Evolutionary conservation across 2,888 invertebrate species (phyloP).

Genomic region (Tipula vernalis): DNA sequence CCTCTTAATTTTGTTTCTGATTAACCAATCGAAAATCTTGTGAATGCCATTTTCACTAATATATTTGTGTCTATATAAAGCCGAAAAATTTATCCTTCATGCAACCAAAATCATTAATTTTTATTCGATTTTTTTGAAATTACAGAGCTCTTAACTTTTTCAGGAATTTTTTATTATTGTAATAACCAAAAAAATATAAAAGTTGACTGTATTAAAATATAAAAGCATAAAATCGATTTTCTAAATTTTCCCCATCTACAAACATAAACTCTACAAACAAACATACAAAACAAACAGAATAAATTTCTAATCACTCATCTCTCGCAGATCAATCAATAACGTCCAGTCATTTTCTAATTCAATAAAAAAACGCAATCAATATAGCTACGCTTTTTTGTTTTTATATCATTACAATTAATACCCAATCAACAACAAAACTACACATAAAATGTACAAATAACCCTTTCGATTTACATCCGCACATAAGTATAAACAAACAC

Average conservation of each 20-base stretch:
- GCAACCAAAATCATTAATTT: too few relatives aligned
- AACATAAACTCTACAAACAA: neutral
- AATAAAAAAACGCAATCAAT: neutral
- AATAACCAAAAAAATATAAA: neutral
- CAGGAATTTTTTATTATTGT: too few relatives aligned
- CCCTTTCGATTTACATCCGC: neutral
- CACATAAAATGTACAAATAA: neutral
- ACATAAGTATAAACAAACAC: neutral
- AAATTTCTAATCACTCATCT: neutral
- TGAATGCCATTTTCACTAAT: too few relatives aligned
- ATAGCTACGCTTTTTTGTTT: neutral
- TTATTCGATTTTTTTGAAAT: too few relatives aligned
- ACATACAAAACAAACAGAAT: neutral
- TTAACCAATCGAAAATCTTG: too few relatives aligned
- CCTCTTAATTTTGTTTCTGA: too few relatives aligned
- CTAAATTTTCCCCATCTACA: neutral
- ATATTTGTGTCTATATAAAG: too few relatives aligned
- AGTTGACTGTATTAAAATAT: neutral
- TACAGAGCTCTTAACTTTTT: too few relatives aligned
- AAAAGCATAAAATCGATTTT: neutral
- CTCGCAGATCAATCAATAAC: neutral
- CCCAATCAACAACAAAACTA: neutral
- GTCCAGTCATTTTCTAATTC: neutral
- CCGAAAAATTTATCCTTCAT: too few relatives aligned
- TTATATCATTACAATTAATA: neutral